phyloP scores from a whole-genome alignment of 2,797 vertebrate genomes.

The Emydoidea blandingii region DNA sequence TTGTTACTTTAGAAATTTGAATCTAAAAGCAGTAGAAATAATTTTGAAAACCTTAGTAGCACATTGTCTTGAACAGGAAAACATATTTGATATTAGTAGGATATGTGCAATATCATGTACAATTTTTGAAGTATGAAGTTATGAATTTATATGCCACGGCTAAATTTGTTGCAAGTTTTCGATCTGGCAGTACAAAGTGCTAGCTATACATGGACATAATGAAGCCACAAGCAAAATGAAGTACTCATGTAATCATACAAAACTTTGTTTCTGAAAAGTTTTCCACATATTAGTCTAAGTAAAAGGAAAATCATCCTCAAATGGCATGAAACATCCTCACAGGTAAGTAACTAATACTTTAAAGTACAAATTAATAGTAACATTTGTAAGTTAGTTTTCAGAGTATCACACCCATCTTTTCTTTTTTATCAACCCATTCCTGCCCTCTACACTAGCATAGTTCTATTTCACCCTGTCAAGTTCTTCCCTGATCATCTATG shows the following conservation, averaged over 20 bases:
- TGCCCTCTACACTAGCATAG: not conserved
- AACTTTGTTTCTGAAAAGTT: constrained; percentile 29
- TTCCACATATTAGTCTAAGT: constrained; percentile 36
- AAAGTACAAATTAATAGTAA: fast-evolving
- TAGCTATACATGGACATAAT: constrained; percentile 72
- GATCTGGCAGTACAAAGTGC: constrained; percentile 60
- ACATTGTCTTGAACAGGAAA: constrained; percentile 28
- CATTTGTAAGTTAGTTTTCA: not conserved
- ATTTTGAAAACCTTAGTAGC: not conserved
- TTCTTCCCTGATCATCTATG: constrained; percentile 20
- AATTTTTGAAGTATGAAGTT: constrained; percentile 58
- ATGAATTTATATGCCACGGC: constrained; percentile 56
- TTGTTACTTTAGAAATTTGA: not conserved
- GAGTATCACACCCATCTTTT: not conserved
- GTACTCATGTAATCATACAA: constrained; percentile 59
- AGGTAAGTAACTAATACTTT: not conserved
- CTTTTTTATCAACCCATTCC: not conserved
- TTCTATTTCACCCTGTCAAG: constrained; percentile 1
- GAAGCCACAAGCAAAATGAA: constrained; percentile 68
- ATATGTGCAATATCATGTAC: constrained; percentile 49
- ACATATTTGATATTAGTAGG: constrained; percentile 11
- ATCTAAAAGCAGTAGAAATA: not conserved
- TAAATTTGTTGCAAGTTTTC: constrained; percentile 66
- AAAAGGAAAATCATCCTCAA: constrained; percentile 32
- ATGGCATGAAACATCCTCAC: not conserved